Base-by-base conservation (phyloP, 2,888 invertebrate species). In the Hyppa rectilinea region DNA sequence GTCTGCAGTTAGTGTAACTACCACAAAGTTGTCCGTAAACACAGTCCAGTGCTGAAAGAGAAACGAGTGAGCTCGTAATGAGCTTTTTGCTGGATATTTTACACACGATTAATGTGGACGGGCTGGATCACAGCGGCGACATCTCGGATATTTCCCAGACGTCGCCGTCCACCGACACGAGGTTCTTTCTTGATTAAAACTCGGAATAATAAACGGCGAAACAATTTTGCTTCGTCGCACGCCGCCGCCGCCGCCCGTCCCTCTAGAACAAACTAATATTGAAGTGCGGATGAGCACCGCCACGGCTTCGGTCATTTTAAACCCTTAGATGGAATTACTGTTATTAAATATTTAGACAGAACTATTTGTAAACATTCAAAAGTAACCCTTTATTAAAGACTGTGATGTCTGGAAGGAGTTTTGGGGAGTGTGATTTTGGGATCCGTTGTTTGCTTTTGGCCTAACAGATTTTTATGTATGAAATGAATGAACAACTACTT, bases 121-220 rank as follows among this genome's bases (percentile, higher is more conserved):
- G 87, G 87, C 84, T 84, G 87, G 88, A 89, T 88, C 87, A 87
- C 82, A 85, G 87, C 81, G 86, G 87, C 85, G 86, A 88, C 88
- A 86, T 85, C 86, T 87, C 85, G 88, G 89, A 90, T 89, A 88
- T 87, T 91, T 90, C 88, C 90, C 91, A 93, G 93, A 92, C 92
- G 85, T 86, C 88, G 78, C 68, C 75, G 66, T 87, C 83, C 77
- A 75, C 86, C 85, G 86, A 87, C 88, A 86, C 84, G 84, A 85
- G 85, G 86, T 90, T 91, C 91, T 91, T 91, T 91, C 93, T 94
- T 95, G 94, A 95, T 95, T 95, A 95, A 95, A 95, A 94, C 92
- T 92, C 87, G 88, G 92, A 93, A 95, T 95, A 94, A 94, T 94
- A 93, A 94, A 94, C 92, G 92, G 88, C 88, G 91, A 93, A 93